A percentile compares a stretch with the other conserved stretches of the same genome.
Evolutionary conservation across 1,140 invertebrate genomes (phyloP).

Genomic region (Palaemon carinicauda): DNA sequence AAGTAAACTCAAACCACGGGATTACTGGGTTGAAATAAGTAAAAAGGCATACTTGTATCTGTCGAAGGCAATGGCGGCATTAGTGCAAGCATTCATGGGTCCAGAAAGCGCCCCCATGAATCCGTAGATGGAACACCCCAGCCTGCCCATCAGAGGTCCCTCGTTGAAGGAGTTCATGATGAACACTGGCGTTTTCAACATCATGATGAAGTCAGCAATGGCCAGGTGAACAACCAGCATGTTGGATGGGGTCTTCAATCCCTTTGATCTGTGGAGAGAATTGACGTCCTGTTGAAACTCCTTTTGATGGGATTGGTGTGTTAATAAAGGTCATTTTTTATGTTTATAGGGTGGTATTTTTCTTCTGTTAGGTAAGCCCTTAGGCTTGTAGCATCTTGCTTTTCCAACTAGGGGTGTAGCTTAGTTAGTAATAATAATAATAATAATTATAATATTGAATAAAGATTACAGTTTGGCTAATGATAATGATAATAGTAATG

Average conservation of each 20-base stretch:
- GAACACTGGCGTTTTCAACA: constrained; percentile 81
- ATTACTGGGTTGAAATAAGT: too few species aligned
- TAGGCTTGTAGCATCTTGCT: too few species aligned
- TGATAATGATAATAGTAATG: too few species aligned
- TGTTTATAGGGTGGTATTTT: too few species aligned
- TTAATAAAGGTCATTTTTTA: not conserved
- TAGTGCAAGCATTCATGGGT: constrained; percentile 80
- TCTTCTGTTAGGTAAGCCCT: too few species aligned
- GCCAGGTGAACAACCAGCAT: constrained; percentile 66
- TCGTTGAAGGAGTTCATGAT: constrained; percentile 85
- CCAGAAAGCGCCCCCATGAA: constrained; percentile 80
- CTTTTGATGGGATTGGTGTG: not conserved
- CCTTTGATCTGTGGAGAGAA: constrained; percentile 60
- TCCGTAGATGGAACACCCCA: constrained; percentile 81
- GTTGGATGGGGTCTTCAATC: constrained; percentile 65
- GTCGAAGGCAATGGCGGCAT: constrained; percentile 79
- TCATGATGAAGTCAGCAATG: constrained; percentile 63
- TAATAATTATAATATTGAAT: too few species aligned
- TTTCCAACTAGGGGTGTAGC: too few species aligned
- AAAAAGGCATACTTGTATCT: too few species aligned
- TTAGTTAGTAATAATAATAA: too few species aligned
- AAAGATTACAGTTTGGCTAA: too few species aligned
- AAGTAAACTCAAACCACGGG: too few species aligned
- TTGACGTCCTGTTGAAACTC: not conserved
- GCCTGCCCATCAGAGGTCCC: constrained; percentile 75